Base-by-base conservation (phyloP, 2,888 invertebrate genomes). In the Agrotis segetum region DNA sequence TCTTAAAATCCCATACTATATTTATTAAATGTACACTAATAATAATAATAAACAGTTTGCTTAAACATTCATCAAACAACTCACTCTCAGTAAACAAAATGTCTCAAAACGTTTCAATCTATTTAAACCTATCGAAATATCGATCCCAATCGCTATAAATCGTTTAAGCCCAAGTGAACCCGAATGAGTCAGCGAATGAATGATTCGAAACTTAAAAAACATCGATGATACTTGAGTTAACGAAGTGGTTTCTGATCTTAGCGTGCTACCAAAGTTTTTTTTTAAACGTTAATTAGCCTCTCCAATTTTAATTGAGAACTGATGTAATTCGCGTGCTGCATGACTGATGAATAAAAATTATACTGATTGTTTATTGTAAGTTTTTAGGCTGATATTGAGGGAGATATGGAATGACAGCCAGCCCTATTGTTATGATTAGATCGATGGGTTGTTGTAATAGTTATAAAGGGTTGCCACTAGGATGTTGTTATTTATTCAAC, bases 391-490 rank as follows among this genome's bases (percentile, higher is more conserved):
- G 72, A 71, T 79, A 77, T 71, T 71, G 64, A 76, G 55, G 73
- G 71, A 80, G 56, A 58, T 62, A 53, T 55, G 70, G 66, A 81
- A 62, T 75, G 70, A 77, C 80, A 67, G 68, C 67, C 68, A 75
- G 70, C 82, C 80, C 83, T 82, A 83, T 86, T 79, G 71, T 68
- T 52, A 65, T 81, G 81, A 82, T 86, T 85, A 88, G 72, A 83
- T 84, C 85, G 77, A 85, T 84, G 85, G 65, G 79, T 88, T 85
- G 85, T 82, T 75, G 85, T 79, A 66, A 73, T 70, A 66, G 47
- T 64, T 34, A 29, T 44, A 11, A 77, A 86, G 82, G 86, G 86
- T 66, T 83, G 78, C 29, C 72, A 3, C 46, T 52, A 29, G 3
- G 24, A 46, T 24, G 16, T 16, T 21, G 1, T n/a, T 44, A n/a